Evolutionary conservation across 2,113 vertebrate species (phyloP).

Genomic region (Atractosteus spatula): DNA sequence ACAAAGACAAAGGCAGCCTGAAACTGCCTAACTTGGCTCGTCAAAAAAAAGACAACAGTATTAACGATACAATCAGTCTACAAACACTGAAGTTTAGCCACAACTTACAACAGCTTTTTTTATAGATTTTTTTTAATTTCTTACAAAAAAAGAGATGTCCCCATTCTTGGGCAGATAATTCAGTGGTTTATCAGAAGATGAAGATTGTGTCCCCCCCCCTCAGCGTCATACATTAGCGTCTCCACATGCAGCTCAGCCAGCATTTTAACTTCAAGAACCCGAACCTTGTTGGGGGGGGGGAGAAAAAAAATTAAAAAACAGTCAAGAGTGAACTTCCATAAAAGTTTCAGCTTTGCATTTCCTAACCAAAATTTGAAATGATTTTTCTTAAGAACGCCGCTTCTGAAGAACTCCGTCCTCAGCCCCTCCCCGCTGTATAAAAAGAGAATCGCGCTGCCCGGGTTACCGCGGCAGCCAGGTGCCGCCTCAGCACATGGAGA

Average conservation of each 20-base stretch:
- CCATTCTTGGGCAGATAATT: constrained; percentile 71
- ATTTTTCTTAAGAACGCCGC: no score
- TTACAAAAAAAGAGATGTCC: constrained; percentile 75
- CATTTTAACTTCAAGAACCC: constrained; percentile 65
- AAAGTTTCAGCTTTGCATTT: constrained; percentile 44
- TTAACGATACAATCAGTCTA: constrained; percentile 85
- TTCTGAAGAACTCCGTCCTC: not conserved
- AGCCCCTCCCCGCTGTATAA: not conserved
- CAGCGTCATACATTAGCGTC: constrained; percentile 75
- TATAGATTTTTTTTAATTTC: constrained; percentile 66
- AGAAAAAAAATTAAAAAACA: constrained; percentile 25
- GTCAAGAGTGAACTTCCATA: constrained; percentile 52
- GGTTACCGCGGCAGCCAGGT: constrained; percentile 48
- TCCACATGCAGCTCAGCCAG: constrained; percentile 77
- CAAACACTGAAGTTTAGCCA: constrained; percentile 91
- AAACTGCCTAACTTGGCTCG: constrained; percentile 66
- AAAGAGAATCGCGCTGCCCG: no score
- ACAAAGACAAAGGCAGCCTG: constrained; percentile 23
- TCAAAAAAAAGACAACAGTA: constrained; percentile 56
- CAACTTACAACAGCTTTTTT: constrained; percentile 86
- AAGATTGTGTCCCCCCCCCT: not conserved
- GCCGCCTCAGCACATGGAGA: constrained; percentile 94
- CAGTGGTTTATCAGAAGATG: constrained; percentile 77
- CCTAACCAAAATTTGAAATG: constrained; percentile 35
- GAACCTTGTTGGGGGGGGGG: constrained; percentile 40